These are phyloP conservation scores for Numida meleagris DNA, from an alignment of 2,113 vertebrate genomes.

Conservation along the genomic window DNA sequence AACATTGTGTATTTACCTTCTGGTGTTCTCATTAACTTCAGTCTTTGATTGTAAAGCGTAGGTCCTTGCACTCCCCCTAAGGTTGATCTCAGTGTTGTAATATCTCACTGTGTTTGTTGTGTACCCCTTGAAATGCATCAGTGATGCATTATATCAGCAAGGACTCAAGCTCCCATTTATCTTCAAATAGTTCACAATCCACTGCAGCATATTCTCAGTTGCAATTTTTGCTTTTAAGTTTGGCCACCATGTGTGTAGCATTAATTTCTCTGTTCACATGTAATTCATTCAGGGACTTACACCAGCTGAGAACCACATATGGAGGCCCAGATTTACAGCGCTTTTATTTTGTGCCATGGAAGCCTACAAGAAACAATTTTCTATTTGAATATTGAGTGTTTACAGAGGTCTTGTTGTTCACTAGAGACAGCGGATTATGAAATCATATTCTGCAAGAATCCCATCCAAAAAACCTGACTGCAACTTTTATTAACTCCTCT, in stretches of 20 bases:
- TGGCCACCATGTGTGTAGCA: slow-evolving; percentile 75
- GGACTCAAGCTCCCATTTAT: slow-evolving; percentile 61
- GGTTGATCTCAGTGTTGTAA: background rate
- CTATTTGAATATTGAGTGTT: slow-evolving; percentile 77
- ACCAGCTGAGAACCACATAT: slow-evolving; percentile 83
- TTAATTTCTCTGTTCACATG: slow-evolving; percentile 78
- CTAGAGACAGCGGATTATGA: slow-evolving; percentile 74
- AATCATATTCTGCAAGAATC: slow-evolving; percentile 61
- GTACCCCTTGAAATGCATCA: slow-evolving; percentile 45
- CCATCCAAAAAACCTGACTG: slow-evolving; percentile 30
- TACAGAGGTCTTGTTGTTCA: slow-evolving; percentile 68
- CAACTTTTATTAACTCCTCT: slow-evolving; percentile 52
- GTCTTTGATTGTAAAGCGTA: slow-evolving; percentile 43
- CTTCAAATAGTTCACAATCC: slow-evolving; percentile 74
- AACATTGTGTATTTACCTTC: background rate
- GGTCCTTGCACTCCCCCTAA: slow-evolving; percentile 2
- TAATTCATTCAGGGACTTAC: slow-evolving; percentile 80
- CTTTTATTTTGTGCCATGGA: slow-evolving; percentile 79
- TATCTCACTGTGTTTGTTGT: background rate
- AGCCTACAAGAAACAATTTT: slow-evolving; percentile 77
- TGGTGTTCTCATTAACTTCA: slow-evolving; percentile 15
- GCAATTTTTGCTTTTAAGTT: slow-evolving; percentile 79
- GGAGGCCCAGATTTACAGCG: slow-evolving; percentile 77
- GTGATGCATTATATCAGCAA: slow-evolving; percentile 58
- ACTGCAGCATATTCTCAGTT: slow-evolving; percentile 66